Conservation (phyloP, 2,888 invertebrate species). For the Agriotes lineatus region DNA sequence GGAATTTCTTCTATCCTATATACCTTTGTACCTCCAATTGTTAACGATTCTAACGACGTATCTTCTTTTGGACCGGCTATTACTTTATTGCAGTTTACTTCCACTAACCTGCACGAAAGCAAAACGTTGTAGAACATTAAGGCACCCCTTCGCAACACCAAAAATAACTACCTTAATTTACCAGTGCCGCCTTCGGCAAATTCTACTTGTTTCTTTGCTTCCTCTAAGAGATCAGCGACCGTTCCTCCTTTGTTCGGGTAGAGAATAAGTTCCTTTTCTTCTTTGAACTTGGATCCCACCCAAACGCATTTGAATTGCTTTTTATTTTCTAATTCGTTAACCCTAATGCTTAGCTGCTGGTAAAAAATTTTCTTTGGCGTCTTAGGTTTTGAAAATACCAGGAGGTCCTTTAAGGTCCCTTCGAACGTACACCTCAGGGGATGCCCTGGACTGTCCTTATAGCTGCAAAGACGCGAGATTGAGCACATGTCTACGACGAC, state of each 20-base stretch:
- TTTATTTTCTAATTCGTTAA: slow-evolving; percentile 97
- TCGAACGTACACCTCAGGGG: slow-evolving; percentile 89
- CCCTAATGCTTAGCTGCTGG: slow-evolving; percentile 95
- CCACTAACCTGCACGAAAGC: slow-evolving; percentile 67
- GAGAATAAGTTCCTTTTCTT: slow-evolving; percentile 94
- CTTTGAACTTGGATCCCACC: slow-evolving; percentile 91
- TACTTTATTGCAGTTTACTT: slow-evolving; percentile 82
- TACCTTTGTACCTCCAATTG: slow-evolving; percentile 65
- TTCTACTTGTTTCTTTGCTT: slow-evolving; percentile 93
- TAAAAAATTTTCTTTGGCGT: slow-evolving; percentile 95
- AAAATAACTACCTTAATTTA: slow-evolving; percentile 84
- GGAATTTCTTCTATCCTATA: slow-evolving; percentile 95
- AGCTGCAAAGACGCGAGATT: too few species aligned
- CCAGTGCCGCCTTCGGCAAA: slow-evolving; percentile 89
- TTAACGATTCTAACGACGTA: slow-evolving; percentile 73
- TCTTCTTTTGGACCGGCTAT: slow-evolving; percentile 78
- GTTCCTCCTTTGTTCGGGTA: slow-evolving; percentile 97
- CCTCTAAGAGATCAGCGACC: slow-evolving; percentile 90
- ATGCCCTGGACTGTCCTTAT: slow-evolving; percentile 90
- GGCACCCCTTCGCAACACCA: too few species aligned
- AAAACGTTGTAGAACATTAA: too few species aligned
- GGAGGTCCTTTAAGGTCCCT: slow-evolving; percentile 89
- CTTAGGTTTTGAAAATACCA: slow-evolving; percentile 90
- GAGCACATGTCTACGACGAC: too few species aligned
- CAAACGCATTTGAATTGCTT: slow-evolving; percentile 92